Conservation (phyloP, 2,888 invertebrate genomes). For the Hirtodrosophila duncani region DNA sequence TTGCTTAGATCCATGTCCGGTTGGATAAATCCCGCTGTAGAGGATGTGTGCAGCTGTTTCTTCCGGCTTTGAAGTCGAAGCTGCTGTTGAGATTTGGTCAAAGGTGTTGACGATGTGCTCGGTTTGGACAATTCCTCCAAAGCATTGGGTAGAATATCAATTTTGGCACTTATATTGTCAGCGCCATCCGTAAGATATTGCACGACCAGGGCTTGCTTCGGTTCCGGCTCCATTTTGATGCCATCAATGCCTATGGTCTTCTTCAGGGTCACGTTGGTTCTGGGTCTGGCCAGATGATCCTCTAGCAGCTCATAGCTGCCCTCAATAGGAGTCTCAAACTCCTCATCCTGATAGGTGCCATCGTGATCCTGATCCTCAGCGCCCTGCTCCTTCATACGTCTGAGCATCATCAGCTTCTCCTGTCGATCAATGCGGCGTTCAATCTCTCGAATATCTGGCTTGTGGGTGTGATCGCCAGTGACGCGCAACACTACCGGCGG, state of each 20-base stretch:
- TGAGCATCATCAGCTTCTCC: conserved; percentile 15
- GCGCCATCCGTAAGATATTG: conserved; percentile 58
- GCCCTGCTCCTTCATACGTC: background rate
- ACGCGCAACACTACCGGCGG: conserved; percentile 60
- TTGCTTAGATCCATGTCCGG: conserved; percentile 66
- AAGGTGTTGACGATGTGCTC: conserved; percentile 15
- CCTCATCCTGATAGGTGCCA: conserved; percentile 3
- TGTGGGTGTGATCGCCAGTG: conserved; percentile 65
- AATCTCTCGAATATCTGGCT: conserved; percentile 49
- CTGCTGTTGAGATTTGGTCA: conserved; percentile 35
- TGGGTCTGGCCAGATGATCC: background rate
- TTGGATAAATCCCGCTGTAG: no score
- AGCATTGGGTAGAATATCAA: conserved; percentile 42
- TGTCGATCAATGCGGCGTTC: conserved; percentile 49
- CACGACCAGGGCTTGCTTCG: conserved; percentile 52
- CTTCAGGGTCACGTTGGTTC: conserved; percentile 43
- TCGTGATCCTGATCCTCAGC: background rate
- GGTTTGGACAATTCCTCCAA: conserved; percentile 21
- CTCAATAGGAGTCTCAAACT: conserved; percentile 11
- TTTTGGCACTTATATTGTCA: conserved; percentile 59
- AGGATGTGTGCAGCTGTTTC: no score
- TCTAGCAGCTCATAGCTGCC: conserved; percentile 32
- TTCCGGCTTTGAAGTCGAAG: no score
- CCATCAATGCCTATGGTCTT: conserved; percentile 63
- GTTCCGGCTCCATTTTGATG: conserved; percentile 52